Evolutionary conservation across 2,797 vertebrate species (phyloP).

Genomic region (Xenopus petersii): DNA sequence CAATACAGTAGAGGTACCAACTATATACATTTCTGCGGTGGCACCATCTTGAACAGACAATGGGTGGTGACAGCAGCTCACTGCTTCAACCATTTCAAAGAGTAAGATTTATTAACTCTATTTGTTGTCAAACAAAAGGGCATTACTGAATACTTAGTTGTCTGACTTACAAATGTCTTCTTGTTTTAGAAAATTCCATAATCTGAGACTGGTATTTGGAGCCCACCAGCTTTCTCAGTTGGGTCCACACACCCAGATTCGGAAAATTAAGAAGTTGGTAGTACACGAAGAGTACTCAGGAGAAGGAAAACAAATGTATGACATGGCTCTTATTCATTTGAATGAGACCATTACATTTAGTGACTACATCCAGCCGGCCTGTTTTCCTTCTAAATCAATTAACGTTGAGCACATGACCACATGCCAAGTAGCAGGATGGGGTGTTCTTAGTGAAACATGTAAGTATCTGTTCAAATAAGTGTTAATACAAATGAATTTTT

Average conservation of each 20-base stretch:
- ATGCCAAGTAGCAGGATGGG: not conserved
- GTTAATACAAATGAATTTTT: too few relatives aligned
- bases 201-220: not conserved
- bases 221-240: not conserved
- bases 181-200: not conserved
- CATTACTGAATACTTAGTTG: too few relatives aligned
- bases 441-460: not conserved
- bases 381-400: not conserved
- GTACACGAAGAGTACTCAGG: not conserved
- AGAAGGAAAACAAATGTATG: not conserved
- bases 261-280: not conserved
- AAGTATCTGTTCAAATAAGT: too few relatives aligned
- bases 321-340: not conserved
- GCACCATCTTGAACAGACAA: too few relatives aligned
- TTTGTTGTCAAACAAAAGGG: too few relatives aligned
- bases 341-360: not conserved
- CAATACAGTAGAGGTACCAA: too few relatives aligned
- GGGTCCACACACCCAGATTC: not conserved
- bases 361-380: not conserved
- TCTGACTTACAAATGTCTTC: not conserved
- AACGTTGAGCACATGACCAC: not conserved
- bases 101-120: too few relatives aligned
- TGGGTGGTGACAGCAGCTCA: too few relatives aligned
- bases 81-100: too few relatives aligned
- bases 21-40: too few relatives aligned